Conservation (phyloP, 2,797 vertebrate genomes). For the Buceros bicornis region DNA sequence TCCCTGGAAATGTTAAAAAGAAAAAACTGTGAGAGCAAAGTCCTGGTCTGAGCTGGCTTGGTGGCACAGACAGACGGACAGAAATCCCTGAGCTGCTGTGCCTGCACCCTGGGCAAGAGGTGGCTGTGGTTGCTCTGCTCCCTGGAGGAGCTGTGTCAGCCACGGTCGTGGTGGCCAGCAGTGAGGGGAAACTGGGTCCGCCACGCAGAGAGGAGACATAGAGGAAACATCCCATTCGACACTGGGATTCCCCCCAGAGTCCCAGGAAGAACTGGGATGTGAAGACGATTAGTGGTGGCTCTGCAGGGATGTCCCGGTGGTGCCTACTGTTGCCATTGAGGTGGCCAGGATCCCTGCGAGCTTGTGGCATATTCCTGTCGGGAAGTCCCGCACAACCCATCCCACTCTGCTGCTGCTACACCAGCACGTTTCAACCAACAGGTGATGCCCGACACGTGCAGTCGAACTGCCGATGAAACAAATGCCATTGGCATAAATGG, state of each 20-base stretch:
- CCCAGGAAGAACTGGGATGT: neutral
- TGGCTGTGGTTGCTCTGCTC: rapidly evolving
- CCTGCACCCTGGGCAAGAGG: neutral
- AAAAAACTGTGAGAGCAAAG: neutral
- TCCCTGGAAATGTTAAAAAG: neutral
- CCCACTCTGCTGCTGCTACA: neutral
- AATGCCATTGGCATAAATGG: neutral
- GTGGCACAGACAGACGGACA: neutral
- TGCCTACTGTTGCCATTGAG: neutral
- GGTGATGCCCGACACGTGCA: neutral
- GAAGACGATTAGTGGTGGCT: neutral
- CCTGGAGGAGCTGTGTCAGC: neutral
- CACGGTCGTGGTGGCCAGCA: neutral
- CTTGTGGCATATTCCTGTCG: neutral
- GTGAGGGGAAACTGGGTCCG: neutral
- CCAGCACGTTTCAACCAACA: neutral
- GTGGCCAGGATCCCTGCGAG: neutral
- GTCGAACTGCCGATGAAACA: neutral
- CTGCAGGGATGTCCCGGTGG: neutral
- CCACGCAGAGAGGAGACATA: neutral
- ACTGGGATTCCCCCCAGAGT: neutral
- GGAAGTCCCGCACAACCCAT: neutral
- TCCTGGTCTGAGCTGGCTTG: rapidly evolving
- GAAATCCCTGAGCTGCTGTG: neutral
- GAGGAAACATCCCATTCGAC: neutral